phyloP scores from a whole-genome alignment of 2,113 vertebrate species.

The Clinocottus analis region DNA sequence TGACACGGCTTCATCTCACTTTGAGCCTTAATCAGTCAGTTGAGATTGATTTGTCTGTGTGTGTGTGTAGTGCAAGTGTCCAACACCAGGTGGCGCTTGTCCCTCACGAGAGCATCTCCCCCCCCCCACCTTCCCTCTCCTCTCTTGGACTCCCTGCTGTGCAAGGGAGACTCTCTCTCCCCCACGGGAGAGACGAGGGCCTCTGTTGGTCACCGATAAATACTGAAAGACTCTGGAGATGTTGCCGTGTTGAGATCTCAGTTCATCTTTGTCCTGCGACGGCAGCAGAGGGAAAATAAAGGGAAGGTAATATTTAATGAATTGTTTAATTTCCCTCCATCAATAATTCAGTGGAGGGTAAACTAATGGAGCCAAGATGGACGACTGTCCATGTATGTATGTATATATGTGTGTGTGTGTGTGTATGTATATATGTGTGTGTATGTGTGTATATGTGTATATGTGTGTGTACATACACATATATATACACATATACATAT shows the following conservation, averaged over 20 bases:
- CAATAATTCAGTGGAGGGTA: constrained; percentile 10
- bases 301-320: constrained; percentile 5
- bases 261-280: constrained; percentile 20
- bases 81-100: constrained; percentile 78
- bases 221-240: constrained; percentile 40
- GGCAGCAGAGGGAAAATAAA: constrained; percentile 10
- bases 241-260: neutral
- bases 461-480: too few species aligned
- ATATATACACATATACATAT: too few species aligned
- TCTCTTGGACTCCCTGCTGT: constrained; percentile 47
- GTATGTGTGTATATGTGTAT: too few species aligned
- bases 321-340: neutral
- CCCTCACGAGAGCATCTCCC: constrained; percentile 62
- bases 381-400: too few species aligned
- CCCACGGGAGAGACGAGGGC: constrained; percentile 58
- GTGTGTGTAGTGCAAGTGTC: constrained; percentile 50
- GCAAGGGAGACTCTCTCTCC: constrained; percentile 43
- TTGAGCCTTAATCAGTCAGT: neutral
- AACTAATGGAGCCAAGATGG: neutral
- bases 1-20: neutral
- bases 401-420: too few species aligned
- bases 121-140: neutral
- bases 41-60: neutral
- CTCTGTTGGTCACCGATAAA: constrained; percentile 56
- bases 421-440: too few species aligned